Base-by-base conservation (phyloP, 2,797 vertebrate genomes). In the Glyptemys insculpta region DNA sequence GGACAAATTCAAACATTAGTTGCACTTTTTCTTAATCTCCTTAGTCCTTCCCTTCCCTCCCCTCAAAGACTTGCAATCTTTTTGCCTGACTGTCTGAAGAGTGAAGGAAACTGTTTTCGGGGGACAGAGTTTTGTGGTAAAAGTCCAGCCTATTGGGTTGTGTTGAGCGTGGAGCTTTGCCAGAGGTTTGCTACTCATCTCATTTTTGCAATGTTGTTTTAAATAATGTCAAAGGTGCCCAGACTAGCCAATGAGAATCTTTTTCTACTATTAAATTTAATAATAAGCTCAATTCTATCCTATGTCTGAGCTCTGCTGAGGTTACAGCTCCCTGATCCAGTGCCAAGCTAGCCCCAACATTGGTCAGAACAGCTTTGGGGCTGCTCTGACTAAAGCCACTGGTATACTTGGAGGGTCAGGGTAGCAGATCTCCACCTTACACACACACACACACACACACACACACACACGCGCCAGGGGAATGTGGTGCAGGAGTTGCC, bases 1-100 rank as follows among this genome's bases (percentile, higher is more conserved):
- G 5, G 23, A 90, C 62, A 96, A 85, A 92, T 76, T 93, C 7
- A 95, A 87, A 90, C 53, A 44, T 37, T 89, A 47, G 81, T 65
- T 83, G 8, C 3, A 12, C 44, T 1, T 1, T 0, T 1, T 68
- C 27, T 53, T 74, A 81, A 86, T 79, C 86, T 68, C 44, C 34
- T 44, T 37, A 76, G n/a, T 78, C 31, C 31, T 9, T 57, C 50
- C 16, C 49, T 81, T 88, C n/a, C 15, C 87, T 87, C 44, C n/a
- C 15, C 86, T 87, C 41, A 82, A 29, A 89, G 85, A 19, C 37
- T 34, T 2, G 2, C 21, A 53, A 14, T 78, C 79, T 85, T 89
- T 74, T 49, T 47, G 76, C 7, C 19, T 68, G 83, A 91, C 89
- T 56, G 86, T 31, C 47, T 87, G 52, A 86, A 89, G 90, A 93